Evolutionary conservation across 2,888 invertebrate species (phyloP), one percentile per base, ranked within the genome.

Genomic region (Hyles lineata): DNA sequence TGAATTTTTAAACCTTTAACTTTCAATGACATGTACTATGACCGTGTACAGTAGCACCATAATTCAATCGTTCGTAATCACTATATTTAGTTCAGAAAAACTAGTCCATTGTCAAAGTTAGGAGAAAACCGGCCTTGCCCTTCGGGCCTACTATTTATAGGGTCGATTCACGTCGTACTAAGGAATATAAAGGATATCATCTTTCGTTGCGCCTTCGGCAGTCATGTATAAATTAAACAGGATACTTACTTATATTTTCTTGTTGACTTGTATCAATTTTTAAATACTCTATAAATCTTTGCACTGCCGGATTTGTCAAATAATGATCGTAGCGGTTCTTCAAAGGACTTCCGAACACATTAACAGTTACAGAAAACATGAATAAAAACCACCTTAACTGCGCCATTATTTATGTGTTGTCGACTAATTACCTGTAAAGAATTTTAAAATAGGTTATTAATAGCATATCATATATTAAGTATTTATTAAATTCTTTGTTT

Each of bases 261-360:
- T 77, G 76, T 50, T 73, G 75, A 70, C 86, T 90, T 0, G 91
- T 91, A 58, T 91, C 89, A 59, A 91, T 91, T 75, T 82, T 85
- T 15, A 91, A 71, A 74, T 90, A 91, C 76, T 88, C 87, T 67
- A 85, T 82, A 75, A 89, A 87, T 63, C 76, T 82, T 70, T 82
- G 79, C 1, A 91, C 83, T 0, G 89, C 83, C 3, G 85, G 81
- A 70, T 87, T 76, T n/a, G 82, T 63, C 55, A 81, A 73, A 71
- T 84, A 85, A 6, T 76, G 69, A 15, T 77, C 72, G 19, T 77
- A 70, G 59, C 78, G 74, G 55, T 76, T 78, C 43, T 72, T 76
- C 67, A 79, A 21, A n/a, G 80, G 77, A 69, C 35, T 74, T 0
- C 67, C 35, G 32, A 11, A 43, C 25, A 67, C 63, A 11, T 35